Conservation (phyloP, 2,888 invertebrate genomes). For the Diaphora mendica region DNA sequence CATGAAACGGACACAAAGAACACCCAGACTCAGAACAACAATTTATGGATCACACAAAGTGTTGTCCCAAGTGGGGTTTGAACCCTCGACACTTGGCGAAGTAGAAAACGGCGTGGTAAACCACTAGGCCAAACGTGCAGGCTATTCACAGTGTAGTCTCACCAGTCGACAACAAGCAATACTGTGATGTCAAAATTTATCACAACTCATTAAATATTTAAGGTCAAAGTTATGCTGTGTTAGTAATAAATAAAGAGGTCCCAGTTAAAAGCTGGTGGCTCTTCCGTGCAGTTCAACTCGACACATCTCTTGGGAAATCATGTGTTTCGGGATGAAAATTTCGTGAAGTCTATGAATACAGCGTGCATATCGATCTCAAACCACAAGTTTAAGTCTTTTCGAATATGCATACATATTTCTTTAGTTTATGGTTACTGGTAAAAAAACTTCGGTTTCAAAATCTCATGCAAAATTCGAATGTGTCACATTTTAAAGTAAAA, state of each 20-base stretch:
- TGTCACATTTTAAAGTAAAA: neutral
- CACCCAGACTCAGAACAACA: too few relatives aligned
- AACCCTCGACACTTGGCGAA: too few relatives aligned
- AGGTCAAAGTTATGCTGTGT: neutral
- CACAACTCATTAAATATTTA: neutral
- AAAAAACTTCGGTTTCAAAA: neutral
- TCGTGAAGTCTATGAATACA: neutral
- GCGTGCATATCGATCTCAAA: neutral
- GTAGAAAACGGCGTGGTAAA: too few relatives aligned
- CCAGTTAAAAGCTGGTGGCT: neutral
- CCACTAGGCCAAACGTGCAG: too few relatives aligned
- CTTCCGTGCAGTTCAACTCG: neutral
- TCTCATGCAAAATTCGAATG: neutral
- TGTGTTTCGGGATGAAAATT: constrained; percentile 8
- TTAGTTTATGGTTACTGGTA: neutral
- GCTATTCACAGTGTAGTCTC: too few relatives aligned
- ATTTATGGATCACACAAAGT: too few relatives aligned
- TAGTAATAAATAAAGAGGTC: constrained; percentile 7
- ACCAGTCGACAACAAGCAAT: neutral
- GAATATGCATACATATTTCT: neutral
- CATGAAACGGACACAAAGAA: too few relatives aligned
- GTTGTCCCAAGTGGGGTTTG: too few relatives aligned
- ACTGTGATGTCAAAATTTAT: neutral
- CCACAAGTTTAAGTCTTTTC: neutral
- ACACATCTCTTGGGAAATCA: constrained; percentile 11